Evolutionary conservation across 2,113 vertebrate species (phyloP), one percentile per base, ranked within the genome.

Genomic region (Mellivora capensis): DNA sequence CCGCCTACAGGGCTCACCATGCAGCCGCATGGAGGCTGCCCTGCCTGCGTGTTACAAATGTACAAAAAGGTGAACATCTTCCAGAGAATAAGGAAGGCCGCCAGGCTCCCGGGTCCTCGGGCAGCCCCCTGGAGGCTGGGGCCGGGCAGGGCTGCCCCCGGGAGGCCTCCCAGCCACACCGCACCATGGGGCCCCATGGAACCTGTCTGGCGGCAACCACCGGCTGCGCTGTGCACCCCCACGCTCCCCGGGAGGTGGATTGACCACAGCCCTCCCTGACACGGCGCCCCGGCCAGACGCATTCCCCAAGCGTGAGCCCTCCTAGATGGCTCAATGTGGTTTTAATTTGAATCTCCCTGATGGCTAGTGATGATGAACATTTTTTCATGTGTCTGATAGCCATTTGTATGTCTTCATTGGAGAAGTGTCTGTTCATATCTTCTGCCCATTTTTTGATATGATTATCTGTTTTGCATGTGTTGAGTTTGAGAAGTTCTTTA

Each of bases 251-350:
- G 83, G 74, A 87, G 69, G 31, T 39, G 20, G 17, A 37, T 37
- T 25, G 80, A 80, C 64, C 62, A 74, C 54, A 85, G 94, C 87
- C 54, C 47, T 94, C 97, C 83, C 91, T 3, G 8, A 96, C 76
- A 62, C 1, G 23, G 93, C 2, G 64, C 5, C 13, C 81, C n/a
- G 72, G 95, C 94, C 88, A 62, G 74, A 83, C 98, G 89, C 90
- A 3, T 91, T 97, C 97, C 96, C 94, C 12, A 23, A 85, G 90
- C 3, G 21, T 20, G 79, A 34, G 79, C 67, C 81, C 83, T 92
- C 62, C n/a, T n/a, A n/a, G n/a, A n/a, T n/a, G n/a, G n/a, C n/a
- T n/a, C n/a, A n/a, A n/a, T n/a, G n/a, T n/a, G n/a, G n/a, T n/a
- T n/a, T n/a, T n/a, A n/a, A n/a, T n/a, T n/a, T n/a, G n/a, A n/a